These are phyloP conservation scores for Esperia sulphurella DNA, from an alignment of 2,888 invertebrate genomes.

Conservation along the genomic window DNA sequence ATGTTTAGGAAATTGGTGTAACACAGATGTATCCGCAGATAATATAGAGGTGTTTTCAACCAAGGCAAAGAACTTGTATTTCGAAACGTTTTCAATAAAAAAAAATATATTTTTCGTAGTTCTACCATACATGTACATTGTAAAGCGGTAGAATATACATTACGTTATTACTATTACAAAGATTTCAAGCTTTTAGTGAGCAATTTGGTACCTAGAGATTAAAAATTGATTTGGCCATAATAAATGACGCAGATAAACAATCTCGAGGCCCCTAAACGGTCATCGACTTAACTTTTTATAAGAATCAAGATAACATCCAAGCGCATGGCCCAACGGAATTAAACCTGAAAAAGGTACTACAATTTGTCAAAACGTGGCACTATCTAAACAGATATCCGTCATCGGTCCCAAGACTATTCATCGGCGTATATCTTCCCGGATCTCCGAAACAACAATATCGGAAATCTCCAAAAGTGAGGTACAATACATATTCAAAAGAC, in stretches of 20 bases:
- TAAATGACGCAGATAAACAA: conserved; percentile 9
- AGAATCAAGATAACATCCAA: conserved; percentile 36
- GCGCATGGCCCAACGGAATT: conserved; percentile 52
- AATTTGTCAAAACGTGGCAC: conserved; percentile 74
- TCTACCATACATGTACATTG: too few relatives aligned
- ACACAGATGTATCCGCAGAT: too few relatives aligned
- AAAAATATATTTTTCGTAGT: too few relatives aligned
- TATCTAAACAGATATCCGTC: conserved; percentile 69
- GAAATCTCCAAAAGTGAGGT: conserved; percentile 5
- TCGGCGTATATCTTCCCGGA: conserved; percentile 61
- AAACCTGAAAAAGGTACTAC: conserved; percentile 60
- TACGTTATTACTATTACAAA: too few relatives aligned
- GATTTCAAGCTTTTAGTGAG: too few relatives aligned
- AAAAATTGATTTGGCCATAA: conserved; percentile 8
- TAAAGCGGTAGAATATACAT: too few relatives aligned
- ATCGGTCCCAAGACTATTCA: conserved; percentile 61
- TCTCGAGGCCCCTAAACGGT: conserved; percentile 9
- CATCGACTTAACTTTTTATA: conserved; percentile 8
- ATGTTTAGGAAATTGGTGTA: too few relatives aligned
- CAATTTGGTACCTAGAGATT: conserved; percentile 1
- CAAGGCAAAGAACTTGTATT: too few relatives aligned
- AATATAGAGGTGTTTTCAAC: too few relatives aligned
- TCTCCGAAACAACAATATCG: conserved; percentile 47
- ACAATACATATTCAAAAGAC: conserved; percentile 15
- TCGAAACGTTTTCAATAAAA: too few relatives aligned